A percentile compares a stretch with the other conserved stretches of the same genome.
These are phyloP conservation scores for Lucinisca nassula DNA, from an alignment of 2,888 invertebrate genomes.

Conservation along the genomic window DNA sequence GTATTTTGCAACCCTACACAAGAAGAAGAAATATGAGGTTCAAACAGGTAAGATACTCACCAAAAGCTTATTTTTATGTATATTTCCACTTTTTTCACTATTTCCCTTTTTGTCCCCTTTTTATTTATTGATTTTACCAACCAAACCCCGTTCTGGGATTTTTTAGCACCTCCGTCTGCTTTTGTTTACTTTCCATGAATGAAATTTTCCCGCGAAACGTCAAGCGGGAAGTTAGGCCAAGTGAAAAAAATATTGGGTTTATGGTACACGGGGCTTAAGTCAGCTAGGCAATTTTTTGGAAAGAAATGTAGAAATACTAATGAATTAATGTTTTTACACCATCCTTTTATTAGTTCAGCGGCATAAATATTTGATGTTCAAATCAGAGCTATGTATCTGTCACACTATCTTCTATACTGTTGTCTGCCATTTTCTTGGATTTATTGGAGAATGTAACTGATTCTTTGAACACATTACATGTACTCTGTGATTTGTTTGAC, in stretches of 20 bases:
- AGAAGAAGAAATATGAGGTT: not conserved
- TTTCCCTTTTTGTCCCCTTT: not conserved
- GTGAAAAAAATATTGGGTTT: not conserved
- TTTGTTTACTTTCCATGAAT: conserved; percentile 3
- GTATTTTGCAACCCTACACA: not conserved
- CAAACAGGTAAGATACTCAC: conserved; percentile 8
- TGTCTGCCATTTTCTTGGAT: not conserved
- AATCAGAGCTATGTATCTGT: too few species aligned
- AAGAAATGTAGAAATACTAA: not conserved
- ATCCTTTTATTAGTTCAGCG: not conserved
- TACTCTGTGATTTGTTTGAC: not conserved
- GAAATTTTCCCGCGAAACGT: not conserved
- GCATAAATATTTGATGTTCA: not conserved
- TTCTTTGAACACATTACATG: not conserved
- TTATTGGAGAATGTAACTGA: not conserved
- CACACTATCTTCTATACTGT: not conserved
- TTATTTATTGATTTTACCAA: not conserved
- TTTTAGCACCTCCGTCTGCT: not conserved
- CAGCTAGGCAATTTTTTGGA: not conserved
- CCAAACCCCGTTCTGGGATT: not conserved
- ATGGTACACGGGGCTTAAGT: not conserved
- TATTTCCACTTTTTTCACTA: not conserved
- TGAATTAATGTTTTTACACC: not conserved
- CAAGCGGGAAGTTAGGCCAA: not conserved
- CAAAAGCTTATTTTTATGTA: not conserved